phyloP scores from a whole-genome alignment of 2,888 invertebrate genomes.

The Ormyrus rosae region DNA sequence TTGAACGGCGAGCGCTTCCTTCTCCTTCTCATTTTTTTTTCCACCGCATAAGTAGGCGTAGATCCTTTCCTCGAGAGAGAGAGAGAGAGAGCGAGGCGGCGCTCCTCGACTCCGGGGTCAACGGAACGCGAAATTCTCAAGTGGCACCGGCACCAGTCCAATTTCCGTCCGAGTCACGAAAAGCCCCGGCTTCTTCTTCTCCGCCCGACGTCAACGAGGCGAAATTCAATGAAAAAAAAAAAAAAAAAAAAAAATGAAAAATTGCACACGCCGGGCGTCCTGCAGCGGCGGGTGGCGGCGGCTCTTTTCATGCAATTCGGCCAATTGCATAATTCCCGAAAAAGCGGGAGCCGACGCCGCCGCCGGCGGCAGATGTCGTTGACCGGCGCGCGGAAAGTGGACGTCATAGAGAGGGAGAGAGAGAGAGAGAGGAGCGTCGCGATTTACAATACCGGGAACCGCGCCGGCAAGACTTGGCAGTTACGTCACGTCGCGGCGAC shows the following conservation, averaged over 20 bases:
- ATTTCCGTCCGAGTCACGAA: constrained; percentile 3
- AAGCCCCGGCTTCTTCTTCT: not conserved
- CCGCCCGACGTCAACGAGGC: constrained; percentile 21
- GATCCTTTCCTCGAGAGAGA: constrained; percentile 2
- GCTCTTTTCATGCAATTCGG: constrained; percentile 63
- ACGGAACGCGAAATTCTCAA: not conserved
- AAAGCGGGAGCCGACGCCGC: not conserved
- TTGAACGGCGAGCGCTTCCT: no score
- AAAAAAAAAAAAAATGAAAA: no score
- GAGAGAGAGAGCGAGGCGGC: constrained; percentile 15
- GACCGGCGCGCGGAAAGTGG: constrained; percentile 64
- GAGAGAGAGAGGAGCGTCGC: constrained; percentile 56
- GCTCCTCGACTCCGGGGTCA: constrained; percentile 16
- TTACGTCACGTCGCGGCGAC: constrained; percentile 75
- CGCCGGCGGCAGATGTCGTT: constrained; percentile 61
- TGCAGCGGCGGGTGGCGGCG: not conserved
- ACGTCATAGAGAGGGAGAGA: constrained; percentile 39
- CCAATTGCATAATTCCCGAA: constrained; percentile 74
- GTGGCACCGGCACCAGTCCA: constrained; percentile 32
- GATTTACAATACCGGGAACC: constrained; percentile 72
- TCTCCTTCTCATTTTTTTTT: not conserved
- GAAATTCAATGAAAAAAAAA: constrained; percentile 22
- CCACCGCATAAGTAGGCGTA: no score
- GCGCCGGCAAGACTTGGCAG: constrained; percentile 69
- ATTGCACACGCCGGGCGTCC: not conserved